Evolutionary conservation across 2,888 invertebrate genomes (phyloP).

Genomic region (Agonopterix subpropinquella): DNA sequence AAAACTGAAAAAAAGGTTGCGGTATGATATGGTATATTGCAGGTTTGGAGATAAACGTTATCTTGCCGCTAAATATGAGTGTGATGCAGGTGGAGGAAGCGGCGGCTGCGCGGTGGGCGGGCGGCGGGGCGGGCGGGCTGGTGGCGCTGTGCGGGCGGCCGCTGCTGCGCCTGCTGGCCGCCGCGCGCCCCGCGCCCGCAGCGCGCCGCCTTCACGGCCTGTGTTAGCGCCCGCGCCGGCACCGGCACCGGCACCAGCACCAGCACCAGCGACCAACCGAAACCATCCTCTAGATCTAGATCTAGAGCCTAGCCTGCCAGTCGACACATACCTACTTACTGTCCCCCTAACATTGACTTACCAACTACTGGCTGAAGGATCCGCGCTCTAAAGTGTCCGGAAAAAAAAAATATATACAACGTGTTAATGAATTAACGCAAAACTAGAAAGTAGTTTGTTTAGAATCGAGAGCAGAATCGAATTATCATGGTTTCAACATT

Average conservation of each 20-base stretch:
- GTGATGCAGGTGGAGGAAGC: constrained; percentile 80
- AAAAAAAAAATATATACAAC: no score
- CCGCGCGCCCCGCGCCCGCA: constrained; percentile 60
- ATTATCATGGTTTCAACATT: no score
- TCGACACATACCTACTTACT: not conserved
- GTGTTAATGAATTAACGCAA: no score
- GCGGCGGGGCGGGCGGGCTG: constrained; percentile 53
- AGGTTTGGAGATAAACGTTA: no score
- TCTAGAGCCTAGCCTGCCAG: not conserved
- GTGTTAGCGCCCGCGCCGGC: constrained; percentile 55
- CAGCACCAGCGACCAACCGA: not conserved
- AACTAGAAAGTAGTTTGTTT: no score
- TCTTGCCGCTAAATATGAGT: not conserved
- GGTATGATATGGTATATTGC: no score
- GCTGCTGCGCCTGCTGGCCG: constrained; percentile 64
- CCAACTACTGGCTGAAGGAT: not conserved
- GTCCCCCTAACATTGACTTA: not conserved
- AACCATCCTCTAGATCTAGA: no score
- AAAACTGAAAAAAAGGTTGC: no score
- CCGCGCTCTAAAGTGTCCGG: not conserved
- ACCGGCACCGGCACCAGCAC: no score
- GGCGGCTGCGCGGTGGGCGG: constrained; percentile 56
- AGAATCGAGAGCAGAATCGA: no score
- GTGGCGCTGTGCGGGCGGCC: constrained; percentile 65
- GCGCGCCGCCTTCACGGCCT: constrained; percentile 64